Conservation (phyloP, 2,113 vertebrate species). For the Serilophus lunatus region DNA sequence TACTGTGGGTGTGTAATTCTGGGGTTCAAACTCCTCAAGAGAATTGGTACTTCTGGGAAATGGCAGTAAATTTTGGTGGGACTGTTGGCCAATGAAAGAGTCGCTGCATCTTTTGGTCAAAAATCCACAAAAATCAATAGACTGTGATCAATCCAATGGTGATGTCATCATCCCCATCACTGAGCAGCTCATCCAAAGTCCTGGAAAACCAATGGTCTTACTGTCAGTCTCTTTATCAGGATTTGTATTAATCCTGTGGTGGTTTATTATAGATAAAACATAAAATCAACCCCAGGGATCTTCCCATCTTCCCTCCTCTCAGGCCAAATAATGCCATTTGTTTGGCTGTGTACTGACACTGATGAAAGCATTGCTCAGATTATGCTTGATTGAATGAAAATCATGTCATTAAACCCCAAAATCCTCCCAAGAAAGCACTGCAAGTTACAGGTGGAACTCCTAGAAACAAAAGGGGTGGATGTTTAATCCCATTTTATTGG, state of each 20-base stretch:
- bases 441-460: neutral
- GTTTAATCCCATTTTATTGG: neutral
- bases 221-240: neutral
- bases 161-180: too few species aligned
- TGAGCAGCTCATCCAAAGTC: neutral
- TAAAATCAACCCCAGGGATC: neutral
- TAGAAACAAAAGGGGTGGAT: neutral
- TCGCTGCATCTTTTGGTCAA: neutral
- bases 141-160: neutral
- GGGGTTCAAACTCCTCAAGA: neutral
- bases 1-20: neutral
- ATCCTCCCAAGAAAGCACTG: neutral
- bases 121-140: neutral
- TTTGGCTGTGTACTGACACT: neutral
- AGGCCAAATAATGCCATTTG: too few species aligned
- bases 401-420: neutral
- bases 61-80: neutral
- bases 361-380: neutral
- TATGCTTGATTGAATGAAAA: neutral
- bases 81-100: neutral
- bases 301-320: neutral
- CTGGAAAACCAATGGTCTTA: neutral
- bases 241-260: neutral
- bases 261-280: neutral
- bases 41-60: neutral